phyloP scores from a whole-genome alignment of 92 coral and sea anemone species.

The Actinernus sp. region DNA sequence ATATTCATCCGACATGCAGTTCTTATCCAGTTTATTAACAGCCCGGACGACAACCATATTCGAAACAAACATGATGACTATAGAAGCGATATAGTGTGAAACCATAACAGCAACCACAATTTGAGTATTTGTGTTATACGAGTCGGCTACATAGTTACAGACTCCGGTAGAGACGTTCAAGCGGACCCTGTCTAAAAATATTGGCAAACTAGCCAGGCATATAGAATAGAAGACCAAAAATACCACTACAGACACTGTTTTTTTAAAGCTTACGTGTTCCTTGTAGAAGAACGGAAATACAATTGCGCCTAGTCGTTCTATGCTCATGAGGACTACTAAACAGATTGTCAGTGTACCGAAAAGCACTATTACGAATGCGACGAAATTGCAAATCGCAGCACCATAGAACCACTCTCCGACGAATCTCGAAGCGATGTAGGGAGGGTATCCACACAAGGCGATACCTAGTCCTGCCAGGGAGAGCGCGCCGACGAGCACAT shows the following conservation, averaged over 20 bases:
- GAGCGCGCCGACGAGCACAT: conserved; percentile 86
- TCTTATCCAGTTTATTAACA: conserved; percentile 75
- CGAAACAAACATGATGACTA: conserved; percentile 69
- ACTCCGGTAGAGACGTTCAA: conserved; percentile 85
- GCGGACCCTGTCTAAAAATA: conserved; percentile 55
- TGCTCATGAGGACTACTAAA: conserved; percentile 84
- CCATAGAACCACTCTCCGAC: conserved; percentile 76
- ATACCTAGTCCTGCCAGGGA: conserved; percentile 83
- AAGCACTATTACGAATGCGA: conserved; percentile 76
- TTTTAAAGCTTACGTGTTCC: conserved; percentile 78
- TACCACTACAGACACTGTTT: conserved; percentile 54
- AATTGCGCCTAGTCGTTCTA: conserved; percentile 83
- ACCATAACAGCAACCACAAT: conserved; percentile 71
- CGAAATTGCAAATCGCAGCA: conserved; percentile 73
- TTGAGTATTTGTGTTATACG: conserved; percentile 75
- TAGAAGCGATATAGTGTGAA: conserved; percentile 67
- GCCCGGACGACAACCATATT: conserved; percentile 78
- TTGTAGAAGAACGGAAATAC: conserved; percentile 89
- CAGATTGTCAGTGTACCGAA: conserved; percentile 87
- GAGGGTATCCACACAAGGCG: conserved; percentile 78
- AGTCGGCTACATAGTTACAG: conserved; percentile 70
- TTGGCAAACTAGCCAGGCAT: conserved; percentile 61
- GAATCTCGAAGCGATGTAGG: conserved; percentile 82
- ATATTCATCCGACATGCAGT: conserved; percentile 78
- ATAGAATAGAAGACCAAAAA: conserved; percentile 62